These are phyloP conservation scores for Formica selysi DNA, from an alignment of 1,140 invertebrate genomes.

Conservation along the genomic window DNA sequence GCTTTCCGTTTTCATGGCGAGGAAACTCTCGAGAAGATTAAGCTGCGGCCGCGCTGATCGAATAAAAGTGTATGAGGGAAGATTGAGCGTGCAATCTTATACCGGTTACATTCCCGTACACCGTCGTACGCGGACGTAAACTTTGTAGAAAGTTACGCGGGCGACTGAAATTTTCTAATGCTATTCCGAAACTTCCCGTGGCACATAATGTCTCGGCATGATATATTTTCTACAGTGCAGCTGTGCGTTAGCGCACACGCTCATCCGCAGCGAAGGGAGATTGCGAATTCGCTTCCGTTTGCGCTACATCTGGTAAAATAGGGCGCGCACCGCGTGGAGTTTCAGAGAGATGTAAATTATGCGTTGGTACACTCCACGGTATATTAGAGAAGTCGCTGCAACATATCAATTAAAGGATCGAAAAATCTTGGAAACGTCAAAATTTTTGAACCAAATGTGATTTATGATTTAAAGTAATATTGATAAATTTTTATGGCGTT, in stretches of 20 bases:
- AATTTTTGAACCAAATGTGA: background rate
- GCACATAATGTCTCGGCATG: constrained; percentile 21
- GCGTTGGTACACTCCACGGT: background rate
- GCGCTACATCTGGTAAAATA: constrained; percentile 48
- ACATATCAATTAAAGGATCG: background rate
- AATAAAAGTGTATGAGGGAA: constrained; percentile 50
- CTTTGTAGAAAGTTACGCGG: constrained; percentile 31
- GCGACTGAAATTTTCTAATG: constrained; percentile 51
- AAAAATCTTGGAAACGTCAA: background rate
- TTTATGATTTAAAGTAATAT: background rate
- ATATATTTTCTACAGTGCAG: constrained; percentile 31
- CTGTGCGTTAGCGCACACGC: background rate
- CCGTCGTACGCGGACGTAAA: constrained; percentile 1
- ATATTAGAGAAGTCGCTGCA: background rate
- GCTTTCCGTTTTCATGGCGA: constrained; percentile 38
- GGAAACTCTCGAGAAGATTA: constrained; percentile 59
- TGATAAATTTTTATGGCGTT: background rate
- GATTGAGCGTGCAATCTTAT: constrained; percentile 42
- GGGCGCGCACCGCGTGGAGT: constrained; percentile 31
- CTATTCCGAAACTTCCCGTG: constrained; percentile 31
- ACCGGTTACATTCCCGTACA: constrained; percentile 25
- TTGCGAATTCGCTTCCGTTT: constrained; percentile 54
- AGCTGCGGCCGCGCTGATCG: constrained; percentile 51
- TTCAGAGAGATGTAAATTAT: constrained; percentile 4
- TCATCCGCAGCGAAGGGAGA: background rate